A percentile compares a stretch with the other conserved stretches of the same genome.
These are phyloP conservation scores for Villa cingulata DNA, from an alignment of 2,888 invertebrate species.

Conservation along the genomic window DNA sequence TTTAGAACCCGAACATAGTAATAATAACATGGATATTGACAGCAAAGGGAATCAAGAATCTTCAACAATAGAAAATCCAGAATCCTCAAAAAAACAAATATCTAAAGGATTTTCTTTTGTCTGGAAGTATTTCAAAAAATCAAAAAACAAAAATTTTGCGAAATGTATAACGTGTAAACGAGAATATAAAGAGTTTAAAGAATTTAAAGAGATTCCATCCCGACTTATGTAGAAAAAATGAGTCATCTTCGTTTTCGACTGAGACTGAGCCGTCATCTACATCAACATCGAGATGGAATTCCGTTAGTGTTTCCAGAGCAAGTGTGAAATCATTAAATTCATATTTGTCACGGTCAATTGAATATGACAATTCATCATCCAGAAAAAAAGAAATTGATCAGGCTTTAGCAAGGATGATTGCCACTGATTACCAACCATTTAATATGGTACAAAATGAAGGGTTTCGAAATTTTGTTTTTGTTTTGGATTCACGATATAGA, in stretches of 20 bases:
- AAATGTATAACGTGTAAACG: constrained; percentile 3
- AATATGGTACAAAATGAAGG: constrained; percentile 21
- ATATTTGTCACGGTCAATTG: background rate
- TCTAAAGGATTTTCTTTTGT: background rate
- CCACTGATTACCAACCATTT: constrained; percentile 22
- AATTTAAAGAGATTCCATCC: constrained; percentile 2
- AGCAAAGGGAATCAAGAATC: no score
- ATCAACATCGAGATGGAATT: no score
- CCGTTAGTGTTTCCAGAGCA: no score
- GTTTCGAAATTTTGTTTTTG: constrained; percentile 18
- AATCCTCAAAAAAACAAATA: background rate
- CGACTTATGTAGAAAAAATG: background rate
- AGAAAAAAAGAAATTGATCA: background rate
- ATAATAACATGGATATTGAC: no score
- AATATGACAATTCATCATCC: background rate
- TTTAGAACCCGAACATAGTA: no score
- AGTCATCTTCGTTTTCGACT: no score
- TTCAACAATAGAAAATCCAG: no score
- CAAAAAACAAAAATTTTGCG: no score
- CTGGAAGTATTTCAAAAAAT: constrained; percentile 3
- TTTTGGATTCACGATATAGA: constrained; percentile 19
- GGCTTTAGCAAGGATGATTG: constrained; percentile 17
- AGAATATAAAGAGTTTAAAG: constrained; percentile 3
- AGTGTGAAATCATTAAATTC: background rate
- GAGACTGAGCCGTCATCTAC: no score